These are phyloP conservation scores for Holothuria scabra DNA, from an alignment of 53 echinoderm and acorn worm genomes.

Conservation along the genomic window DNA sequence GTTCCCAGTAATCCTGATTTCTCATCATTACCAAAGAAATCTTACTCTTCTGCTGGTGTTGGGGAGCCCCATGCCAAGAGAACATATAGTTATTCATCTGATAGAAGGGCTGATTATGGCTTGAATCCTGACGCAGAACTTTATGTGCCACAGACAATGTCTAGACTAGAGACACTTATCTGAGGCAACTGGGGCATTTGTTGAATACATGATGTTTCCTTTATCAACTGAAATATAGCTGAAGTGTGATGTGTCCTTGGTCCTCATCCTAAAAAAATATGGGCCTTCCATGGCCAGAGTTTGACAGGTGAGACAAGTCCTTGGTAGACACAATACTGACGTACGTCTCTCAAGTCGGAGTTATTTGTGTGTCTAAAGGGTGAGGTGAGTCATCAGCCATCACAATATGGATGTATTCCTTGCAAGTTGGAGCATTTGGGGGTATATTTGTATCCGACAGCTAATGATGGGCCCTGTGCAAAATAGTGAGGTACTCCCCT, in stretches of 20 bases:
- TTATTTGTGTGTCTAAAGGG: no score
- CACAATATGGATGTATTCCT: no score
- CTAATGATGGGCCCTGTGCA: no score
- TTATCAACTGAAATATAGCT: slow-evolving; percentile 40
- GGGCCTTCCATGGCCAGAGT: no score
- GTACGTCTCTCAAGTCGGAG: no score
- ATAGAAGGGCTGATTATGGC: neutral
- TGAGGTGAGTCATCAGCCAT: no score
- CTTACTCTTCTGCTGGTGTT: slow-evolving; percentile 16
- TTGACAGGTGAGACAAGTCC: no score
- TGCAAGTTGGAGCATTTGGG: no score
- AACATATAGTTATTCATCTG: neutral
- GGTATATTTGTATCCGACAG: no score
- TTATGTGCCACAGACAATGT: slow-evolving; percentile 30
- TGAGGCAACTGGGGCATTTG: neutral
- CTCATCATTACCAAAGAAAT: slow-evolving; percentile 32
- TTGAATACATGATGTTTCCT: neutral
- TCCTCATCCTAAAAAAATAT: no score
- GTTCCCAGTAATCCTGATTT: slow-evolving; percentile 20
- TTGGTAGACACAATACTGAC: no score
- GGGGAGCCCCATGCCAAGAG: slow-evolving; percentile 18
- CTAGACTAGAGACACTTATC: slow-evolving; percentile 35
- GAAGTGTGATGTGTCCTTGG: neutral
- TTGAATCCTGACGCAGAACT: slow-evolving; percentile 14
- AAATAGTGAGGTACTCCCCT: no score